Evolutionary conservation across 2,797 vertebrate genomes (phyloP).

Genomic region (Acropternis orthonyx): DNA sequence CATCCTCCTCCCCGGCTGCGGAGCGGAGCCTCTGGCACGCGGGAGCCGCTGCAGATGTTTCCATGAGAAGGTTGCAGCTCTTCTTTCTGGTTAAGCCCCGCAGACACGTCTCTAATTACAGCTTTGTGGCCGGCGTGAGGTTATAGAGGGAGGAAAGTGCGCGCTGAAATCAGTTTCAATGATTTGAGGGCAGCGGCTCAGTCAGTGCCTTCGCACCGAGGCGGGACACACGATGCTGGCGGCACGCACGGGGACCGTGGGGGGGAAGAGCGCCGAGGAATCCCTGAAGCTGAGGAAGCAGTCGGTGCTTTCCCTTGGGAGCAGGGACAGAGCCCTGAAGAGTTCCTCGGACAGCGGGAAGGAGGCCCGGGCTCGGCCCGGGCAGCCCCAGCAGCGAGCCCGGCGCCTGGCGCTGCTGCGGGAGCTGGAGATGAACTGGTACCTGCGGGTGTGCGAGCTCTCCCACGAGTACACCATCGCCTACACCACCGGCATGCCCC

Average conservation of each 20-base stretch:
- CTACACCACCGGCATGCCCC: constrained; percentile 87
- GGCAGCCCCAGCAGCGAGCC: constrained; percentile 73
- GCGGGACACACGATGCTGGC: constrained; percentile 81
- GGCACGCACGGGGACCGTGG: constrained; percentile 79
- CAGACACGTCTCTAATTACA: constrained; percentile 88
- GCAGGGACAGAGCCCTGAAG: constrained; percentile 71
- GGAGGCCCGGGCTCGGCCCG: constrained; percentile 59
- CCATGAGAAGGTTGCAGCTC: constrained; percentile 52
- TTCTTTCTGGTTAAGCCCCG: constrained; percentile 66
- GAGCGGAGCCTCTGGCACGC: background rate
- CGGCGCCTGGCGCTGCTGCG: constrained; percentile 81
- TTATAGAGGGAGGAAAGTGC: constrained; percentile 77
- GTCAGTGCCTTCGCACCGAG: background rate
- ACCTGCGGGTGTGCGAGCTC: constrained; percentile 86
- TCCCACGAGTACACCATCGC: constrained; percentile 84
- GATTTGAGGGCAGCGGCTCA: constrained; percentile 41
- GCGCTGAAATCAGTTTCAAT: constrained; percentile 47
- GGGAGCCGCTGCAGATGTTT: constrained; percentile 20
- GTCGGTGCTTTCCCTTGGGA: constrained; percentile 79
- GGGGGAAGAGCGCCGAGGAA: constrained; percentile 76
- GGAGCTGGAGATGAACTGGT: constrained; percentile 93
- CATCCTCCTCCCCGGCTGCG: rapidly evolving
- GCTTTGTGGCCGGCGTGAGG: constrained; percentile 74
- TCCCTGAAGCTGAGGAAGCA: constrained; percentile 79
- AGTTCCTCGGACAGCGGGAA: constrained; percentile 79